phyloP scores from a whole-genome alignment of 1,140 invertebrate genomes.

The Bicyclus anynana region DNA sequence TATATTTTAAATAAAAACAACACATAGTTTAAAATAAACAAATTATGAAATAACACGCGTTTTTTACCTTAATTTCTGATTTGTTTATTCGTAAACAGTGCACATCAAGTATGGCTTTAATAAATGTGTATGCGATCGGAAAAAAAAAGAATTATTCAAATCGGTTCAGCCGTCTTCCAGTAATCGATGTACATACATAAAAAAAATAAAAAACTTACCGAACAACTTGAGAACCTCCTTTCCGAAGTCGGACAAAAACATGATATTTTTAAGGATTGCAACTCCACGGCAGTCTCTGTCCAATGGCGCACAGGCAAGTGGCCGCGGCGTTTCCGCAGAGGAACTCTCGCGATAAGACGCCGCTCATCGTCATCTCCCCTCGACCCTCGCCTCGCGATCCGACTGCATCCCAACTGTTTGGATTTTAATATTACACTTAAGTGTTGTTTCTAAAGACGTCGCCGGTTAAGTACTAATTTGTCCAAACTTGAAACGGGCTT shows the following conservation, averaged over 20 bases:
- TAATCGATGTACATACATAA: too few species aligned
- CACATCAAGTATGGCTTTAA: too few species aligned
- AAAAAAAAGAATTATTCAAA: too few species aligned
- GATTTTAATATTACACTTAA: slow-evolving; percentile 71
- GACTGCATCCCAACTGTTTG: slow-evolving; percentile 52
- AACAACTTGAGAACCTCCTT: too few species aligned
- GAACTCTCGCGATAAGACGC: slow-evolving; percentile 60
- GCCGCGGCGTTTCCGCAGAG: slow-evolving; percentile 60
- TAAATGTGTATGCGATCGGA: too few species aligned
- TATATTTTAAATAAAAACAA: too few species aligned
- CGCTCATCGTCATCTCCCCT: slow-evolving; percentile 29
- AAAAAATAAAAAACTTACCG: too few species aligned
- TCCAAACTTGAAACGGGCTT: slow-evolving; percentile 55
- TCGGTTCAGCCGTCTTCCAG: too few species aligned
- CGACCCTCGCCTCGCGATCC: slow-evolving; percentile 26
- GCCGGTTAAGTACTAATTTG: slow-evolving; percentile 68
- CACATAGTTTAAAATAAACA: too few species aligned
- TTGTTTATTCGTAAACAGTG: too few species aligned
- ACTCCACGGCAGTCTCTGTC: slow-evolving; percentile 28
- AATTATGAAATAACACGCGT: too few species aligned
- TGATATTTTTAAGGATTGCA: slow-evolving; percentile 1
- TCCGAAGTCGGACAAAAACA: background rate
- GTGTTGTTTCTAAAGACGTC: slow-evolving; percentile 65
- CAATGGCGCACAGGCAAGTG: slow-evolving; percentile 40
- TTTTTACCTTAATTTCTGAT: too few species aligned